Conservation (phyloP, 2,113 vertebrate genomes). For the Pogona vitticeps region DNA sequence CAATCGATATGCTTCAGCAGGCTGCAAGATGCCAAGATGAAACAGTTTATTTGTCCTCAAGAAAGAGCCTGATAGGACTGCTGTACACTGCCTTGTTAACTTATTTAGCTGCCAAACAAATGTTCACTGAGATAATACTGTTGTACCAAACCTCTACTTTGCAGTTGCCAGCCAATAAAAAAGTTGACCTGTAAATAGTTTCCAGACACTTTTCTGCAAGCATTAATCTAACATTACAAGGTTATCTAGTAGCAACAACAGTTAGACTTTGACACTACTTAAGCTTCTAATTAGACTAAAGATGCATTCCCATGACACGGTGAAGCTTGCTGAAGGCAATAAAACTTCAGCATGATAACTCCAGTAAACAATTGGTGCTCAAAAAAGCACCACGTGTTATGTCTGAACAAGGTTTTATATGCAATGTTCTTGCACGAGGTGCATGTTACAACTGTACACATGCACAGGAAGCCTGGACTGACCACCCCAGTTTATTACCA, state of each 20-base stretch:
- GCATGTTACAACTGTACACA: no score
- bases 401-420: no score
- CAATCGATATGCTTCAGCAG: not conserved
- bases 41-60: not conserved
- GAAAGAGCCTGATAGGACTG: not conserved
- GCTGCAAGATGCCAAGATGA: conserved; percentile 5
- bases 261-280: conserved; percentile 21
- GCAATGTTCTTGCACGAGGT: no score
- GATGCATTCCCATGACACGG: not conserved
- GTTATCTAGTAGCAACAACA: conserved; percentile 3
- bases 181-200: conserved; percentile 7
- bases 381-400: not conserved
- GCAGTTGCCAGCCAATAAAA: conserved; percentile 4
- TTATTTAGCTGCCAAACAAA: not conserved
- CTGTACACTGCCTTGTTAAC: not conserved
- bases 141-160: conserved; percentile 1
- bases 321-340: conserved; percentile 2
- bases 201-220: conserved; percentile 6
- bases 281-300: conserved; percentile 15
- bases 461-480: not conserved
- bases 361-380: not conserved
- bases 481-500: not conserved
- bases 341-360: not conserved
- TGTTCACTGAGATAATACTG: not conserved
- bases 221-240: conserved; percentile 16